A percentile compares a stretch with the other conserved stretches of the same genome.
These are phyloP conservation scores for Habropoda laboriosa DNA, from an alignment of 1,140 invertebrate species.

Conservation along the genomic window DNA sequence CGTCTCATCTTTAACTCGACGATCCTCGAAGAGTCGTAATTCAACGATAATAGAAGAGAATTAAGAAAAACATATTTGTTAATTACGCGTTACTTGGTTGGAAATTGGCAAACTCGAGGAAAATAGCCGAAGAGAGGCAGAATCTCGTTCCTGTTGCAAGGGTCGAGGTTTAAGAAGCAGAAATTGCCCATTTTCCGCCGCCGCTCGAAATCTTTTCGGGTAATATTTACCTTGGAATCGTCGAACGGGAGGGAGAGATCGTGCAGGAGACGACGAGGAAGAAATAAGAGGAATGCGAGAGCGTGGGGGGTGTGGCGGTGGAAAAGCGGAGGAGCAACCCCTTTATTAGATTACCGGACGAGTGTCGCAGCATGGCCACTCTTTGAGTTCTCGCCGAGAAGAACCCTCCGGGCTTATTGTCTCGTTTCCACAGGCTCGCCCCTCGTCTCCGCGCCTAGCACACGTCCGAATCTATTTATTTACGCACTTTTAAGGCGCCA, in stretches of 20 bases:
- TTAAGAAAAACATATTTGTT: too few species aligned
- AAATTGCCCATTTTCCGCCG: slow-evolving; percentile 67
- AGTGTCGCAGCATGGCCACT: slow-evolving; percentile 70
- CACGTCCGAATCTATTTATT: slow-evolving; percentile 78
- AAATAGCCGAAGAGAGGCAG: background rate
- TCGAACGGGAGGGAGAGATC: slow-evolving; percentile 48
- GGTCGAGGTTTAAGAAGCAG: background rate
- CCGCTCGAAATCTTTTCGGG: slow-evolving; percentile 69
- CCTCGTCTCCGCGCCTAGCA: slow-evolving; percentile 41
- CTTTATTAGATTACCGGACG: slow-evolving; percentile 81
- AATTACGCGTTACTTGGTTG: too few species aligned
- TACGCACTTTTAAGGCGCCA: slow-evolving; percentile 78
- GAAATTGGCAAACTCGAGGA: too few species aligned
- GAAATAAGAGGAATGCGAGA: slow-evolving; percentile 49
- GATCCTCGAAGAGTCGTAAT: too few species aligned
- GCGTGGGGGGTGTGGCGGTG: slow-evolving; percentile 20
- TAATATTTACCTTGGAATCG: slow-evolving; percentile 77
- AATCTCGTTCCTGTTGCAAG: background rate
- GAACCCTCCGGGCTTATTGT: slow-evolving; percentile 78
- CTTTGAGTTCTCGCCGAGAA: slow-evolving; percentile 66
- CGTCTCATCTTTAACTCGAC: too few species aligned
- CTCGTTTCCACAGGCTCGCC: slow-evolving; percentile 69
- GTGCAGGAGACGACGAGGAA: slow-evolving; percentile 56
- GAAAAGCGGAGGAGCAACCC: slow-evolving; percentile 69
- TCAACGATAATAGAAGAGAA: too few species aligned